These are phyloP conservation scores for Orthonyx spaldingii DNA, from an alignment of 2,113 vertebrate species.

Conservation along the genomic window DNA sequence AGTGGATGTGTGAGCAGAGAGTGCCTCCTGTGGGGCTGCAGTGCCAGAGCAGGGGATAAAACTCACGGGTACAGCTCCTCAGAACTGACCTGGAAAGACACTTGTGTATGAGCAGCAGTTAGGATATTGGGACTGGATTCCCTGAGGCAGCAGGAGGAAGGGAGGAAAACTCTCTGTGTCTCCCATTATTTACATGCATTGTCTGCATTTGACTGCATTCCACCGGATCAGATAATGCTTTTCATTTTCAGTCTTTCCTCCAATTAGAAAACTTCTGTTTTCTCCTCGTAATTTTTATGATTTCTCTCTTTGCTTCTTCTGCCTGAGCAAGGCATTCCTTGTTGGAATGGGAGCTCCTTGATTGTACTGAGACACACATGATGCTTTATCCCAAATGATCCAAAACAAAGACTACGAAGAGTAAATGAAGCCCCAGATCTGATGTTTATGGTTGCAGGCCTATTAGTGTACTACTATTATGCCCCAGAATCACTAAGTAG, in stretches of 20 bases:
- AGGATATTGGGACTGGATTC: background rate
- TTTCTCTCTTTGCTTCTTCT: background rate
- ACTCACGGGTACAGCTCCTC: background rate
- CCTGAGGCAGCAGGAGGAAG: background rate
- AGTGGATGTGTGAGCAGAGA: background rate
- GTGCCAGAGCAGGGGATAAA: background rate
- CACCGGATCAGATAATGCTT: background rate
- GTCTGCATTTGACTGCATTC: background rate
- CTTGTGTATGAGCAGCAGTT: background rate
- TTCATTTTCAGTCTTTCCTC: background rate
- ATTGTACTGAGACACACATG: background rate
- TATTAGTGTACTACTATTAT: conserved; percentile 3
- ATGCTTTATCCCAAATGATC: background rate
- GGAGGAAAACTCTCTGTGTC: background rate
- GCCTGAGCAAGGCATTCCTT: background rate
- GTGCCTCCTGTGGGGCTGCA: conserved; percentile 43
- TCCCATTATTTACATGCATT: background rate
- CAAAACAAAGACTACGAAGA: background rate
- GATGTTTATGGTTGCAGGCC: background rate
- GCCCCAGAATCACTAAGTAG: background rate
- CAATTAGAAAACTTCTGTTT: background rate
- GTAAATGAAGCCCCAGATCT: background rate
- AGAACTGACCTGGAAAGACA: background rate
- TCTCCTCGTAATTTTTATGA: background rate
- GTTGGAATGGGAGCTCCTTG: background rate